Conservation (phyloP, 2,113 vertebrate species). For the Stictonetta naevosa region DNA sequence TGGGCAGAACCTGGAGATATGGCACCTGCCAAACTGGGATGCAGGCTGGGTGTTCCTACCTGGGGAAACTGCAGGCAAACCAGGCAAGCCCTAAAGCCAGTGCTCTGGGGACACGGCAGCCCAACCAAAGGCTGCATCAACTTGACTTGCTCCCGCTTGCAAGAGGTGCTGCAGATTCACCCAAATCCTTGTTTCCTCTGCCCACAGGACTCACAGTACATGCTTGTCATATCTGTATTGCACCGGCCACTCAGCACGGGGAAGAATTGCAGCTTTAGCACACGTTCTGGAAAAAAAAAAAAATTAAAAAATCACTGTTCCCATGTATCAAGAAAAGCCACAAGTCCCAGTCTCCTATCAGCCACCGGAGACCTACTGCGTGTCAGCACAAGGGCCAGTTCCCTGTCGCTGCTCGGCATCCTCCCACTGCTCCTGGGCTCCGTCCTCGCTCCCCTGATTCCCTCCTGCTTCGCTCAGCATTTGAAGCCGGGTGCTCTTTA, state of each 20-base stretch:
- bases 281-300: not conserved
- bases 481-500: not conserved
- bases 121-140: not conserved
- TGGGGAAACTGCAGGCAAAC: not conserved
- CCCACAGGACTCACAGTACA: rapidly evolving
- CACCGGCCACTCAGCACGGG: rapidly evolving
- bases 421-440: not conserved
- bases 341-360: not conserved
- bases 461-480: not conserved
- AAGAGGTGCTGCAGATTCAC: not conserved
- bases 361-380: not conserved
- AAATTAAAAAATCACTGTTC: not conserved
- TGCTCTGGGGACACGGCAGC: not conserved
- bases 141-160: not conserved
- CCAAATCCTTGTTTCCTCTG: no score
- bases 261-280: not conserved
- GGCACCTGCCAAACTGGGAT: not conserved
- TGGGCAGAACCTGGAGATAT: rapidly evolving
- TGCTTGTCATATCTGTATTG: rapidly evolving
- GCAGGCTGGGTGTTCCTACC: not conserved
- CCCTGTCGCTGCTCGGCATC: not conserved
- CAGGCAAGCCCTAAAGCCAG: rapidly evolving
- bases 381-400: rapidly evolving
- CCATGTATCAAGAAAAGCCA: not conserved
- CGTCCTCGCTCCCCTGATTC: not conserved